A percentile compares a stretch with the other conserved stretches of the same genome.
These are phyloP conservation scores for Aleiodes alternator DNA, from an alignment of 2,888 invertebrate genomes.

Conservation along the genomic window DNA sequence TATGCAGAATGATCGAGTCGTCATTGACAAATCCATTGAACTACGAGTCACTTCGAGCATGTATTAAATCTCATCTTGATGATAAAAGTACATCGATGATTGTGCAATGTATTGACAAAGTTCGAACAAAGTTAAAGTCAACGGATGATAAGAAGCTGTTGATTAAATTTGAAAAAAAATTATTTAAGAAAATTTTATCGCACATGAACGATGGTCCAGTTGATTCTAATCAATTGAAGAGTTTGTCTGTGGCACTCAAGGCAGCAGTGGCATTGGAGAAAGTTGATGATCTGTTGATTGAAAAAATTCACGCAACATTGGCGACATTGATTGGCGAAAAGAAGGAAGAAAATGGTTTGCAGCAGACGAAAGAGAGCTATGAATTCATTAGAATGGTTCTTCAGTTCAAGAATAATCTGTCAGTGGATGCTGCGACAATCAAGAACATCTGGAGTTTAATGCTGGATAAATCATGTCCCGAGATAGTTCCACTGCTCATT, in stretches of 20 bases:
- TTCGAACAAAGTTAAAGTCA: constrained; percentile 58
- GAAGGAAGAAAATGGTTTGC: constrained; percentile 49
- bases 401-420: constrained; percentile 56
- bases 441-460: constrained; percentile 60
- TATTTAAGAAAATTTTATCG: constrained; percentile 59
- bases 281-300: constrained; percentile 56
- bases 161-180: constrained; percentile 61
- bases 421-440: constrained; percentile 54
- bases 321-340: constrained; percentile 58
- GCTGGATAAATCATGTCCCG: constrained; percentile 57
- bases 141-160: constrained; percentile 58
- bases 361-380: constrained; percentile 56
- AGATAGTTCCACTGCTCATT: constrained; percentile 59
- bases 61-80: constrained; percentile 46
- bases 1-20: constrained; percentile 59
- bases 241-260: constrained; percentile 62
- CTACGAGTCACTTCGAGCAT: constrained; percentile 55
- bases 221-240: constrained; percentile 59
- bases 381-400: constrained; percentile 60
- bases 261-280: constrained; percentile 53
- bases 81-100: constrained; percentile 54
- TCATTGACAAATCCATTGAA: constrained; percentile 58
- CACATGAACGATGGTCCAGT: constrained; percentile 52
- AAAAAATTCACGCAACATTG: constrained; percentile 55
- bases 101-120: constrained; percentile 62